A percentile compares a stretch with the other conserved stretches of the same genome.
These are phyloP conservation scores for Dichetophora obliterata DNA, from an alignment of 2,888 invertebrate species.

Conservation along the genomic window DNA sequence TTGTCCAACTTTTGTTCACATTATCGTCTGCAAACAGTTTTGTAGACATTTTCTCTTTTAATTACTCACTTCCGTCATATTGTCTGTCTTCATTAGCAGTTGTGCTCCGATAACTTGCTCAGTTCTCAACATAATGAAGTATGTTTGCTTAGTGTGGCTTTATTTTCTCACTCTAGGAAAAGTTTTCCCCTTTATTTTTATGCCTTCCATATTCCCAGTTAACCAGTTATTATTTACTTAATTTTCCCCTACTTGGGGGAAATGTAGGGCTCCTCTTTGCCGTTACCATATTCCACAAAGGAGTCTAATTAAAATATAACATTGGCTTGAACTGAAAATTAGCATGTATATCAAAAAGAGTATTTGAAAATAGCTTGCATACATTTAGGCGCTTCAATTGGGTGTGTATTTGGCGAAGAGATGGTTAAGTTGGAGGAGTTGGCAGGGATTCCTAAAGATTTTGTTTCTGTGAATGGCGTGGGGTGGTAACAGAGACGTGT, in stretches of 20 bases:
- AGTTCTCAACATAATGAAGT: too few species aligned
- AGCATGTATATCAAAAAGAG: constrained; percentile 20
- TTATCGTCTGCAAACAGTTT: too few species aligned
- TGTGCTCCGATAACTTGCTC: too few species aligned
- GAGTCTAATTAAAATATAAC: constrained; percentile 28
- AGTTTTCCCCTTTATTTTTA: not conserved
- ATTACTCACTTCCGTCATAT: too few species aligned
- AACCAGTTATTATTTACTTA: not conserved
- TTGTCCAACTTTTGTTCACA: too few species aligned
- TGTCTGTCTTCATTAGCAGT: too few species aligned
- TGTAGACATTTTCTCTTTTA: too few species aligned
- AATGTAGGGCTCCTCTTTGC: not conserved
- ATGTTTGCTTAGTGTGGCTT: too few species aligned
- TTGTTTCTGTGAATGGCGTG: not conserved
- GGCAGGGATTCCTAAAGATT: not conserved
- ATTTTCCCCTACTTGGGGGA: not conserved
- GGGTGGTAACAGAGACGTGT: not conserved
- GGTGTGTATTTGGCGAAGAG: not conserved
- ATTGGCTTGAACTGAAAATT: constrained; percentile 22
- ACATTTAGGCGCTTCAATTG: constrained; percentile 12
- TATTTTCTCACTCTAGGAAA: too few species aligned
- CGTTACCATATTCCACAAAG: not conserved
- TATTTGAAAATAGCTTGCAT: not conserved
- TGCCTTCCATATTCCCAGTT: not conserved
- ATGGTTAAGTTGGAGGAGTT: not conserved